Base-by-base conservation (phyloP, 2,797 vertebrate species). In the Fistularia tabacaria region DNA sequence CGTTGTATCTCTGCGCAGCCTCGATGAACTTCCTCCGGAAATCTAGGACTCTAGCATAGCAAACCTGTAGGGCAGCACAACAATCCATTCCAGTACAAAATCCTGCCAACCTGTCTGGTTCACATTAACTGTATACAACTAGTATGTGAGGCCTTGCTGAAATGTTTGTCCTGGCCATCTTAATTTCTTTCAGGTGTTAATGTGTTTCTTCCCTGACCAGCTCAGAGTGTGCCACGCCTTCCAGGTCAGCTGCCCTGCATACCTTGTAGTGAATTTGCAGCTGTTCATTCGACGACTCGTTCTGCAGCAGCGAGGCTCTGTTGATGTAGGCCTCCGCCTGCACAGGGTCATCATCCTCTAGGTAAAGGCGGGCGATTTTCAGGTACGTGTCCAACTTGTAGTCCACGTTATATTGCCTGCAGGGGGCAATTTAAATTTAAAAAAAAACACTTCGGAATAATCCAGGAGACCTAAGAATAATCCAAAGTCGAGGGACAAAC, bases 191-290 rank as follows among this genome's bases (percentile, higher is more conserved):
- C 2, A 25, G 25, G 25, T n/a, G n/a, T 25, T 25, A 25, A 25
- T 5, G 2, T 25, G 25, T 25, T 2, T 25, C 25, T 25, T 25
- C 25, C 25, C 25, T 25, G 25, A 25, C 25, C 5, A 5, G 25
- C 5, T 25, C 25, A 25, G 25, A 25, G 25, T 25, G 25, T 25
- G 12, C 12, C 12, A 13, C 1, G 11, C n/a, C 13, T 6, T 1
- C 9, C 8, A n/a, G 7, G 9, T 14, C 8, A 9, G n/a, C 14
- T 9, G 4, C 10, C 13, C 25, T 1, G 1, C 8, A 57, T 67
- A 94, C 97, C 94, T 99, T 99, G 71, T 99, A 99, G 76, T 99
- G 97, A 71, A 99, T 98, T 87, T 99, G 97, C 64, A 99, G 89
- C 81, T 98, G 96, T 61, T 98, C 96, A 13, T 98, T 99, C 41